These are phyloP conservation scores for Anas bernieri DNA, from an alignment of 2,797 vertebrate species.

Conservation along the genomic window DNA sequence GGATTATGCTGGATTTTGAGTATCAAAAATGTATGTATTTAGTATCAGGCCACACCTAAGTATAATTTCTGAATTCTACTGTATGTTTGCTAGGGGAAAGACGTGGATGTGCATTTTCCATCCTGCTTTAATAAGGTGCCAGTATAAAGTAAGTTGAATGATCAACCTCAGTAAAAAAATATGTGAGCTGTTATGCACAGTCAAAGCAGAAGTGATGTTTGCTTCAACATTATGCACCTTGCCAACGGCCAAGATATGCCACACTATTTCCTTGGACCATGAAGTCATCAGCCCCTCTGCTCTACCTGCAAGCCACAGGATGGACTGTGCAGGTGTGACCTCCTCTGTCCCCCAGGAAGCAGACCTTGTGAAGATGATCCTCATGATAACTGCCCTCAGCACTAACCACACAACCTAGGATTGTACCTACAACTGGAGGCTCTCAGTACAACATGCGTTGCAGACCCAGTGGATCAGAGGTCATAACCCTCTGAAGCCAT, in stretches of 20 bases:
- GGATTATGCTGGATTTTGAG: not conserved
- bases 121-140: not conserved
- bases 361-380: not conserved
- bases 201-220: not conserved
- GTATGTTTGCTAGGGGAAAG: not conserved
- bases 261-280: not conserved
- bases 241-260: not conserved
- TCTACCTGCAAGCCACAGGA: not conserved
- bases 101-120: not conserved
- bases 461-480: not conserved
- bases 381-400: not conserved
- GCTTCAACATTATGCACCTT: not conserved
- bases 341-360: not conserved
- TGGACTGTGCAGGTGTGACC: not conserved
- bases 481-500: not conserved
- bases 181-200: not conserved
- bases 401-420: fast-evolving
- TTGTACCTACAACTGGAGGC: not conserved
- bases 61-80: not conserved
- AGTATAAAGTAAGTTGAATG: not conserved
- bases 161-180: not conserved
- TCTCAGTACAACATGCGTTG: fast-evolving
- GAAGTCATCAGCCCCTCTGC: not conserved
- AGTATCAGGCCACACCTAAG: not conserved
- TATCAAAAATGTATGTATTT: not conserved